These are phyloP conservation scores for Dendrophyllia cribrosa DNA, from an alignment of 64 coral and sea anemone species.

Conservation along the genomic window DNA sequence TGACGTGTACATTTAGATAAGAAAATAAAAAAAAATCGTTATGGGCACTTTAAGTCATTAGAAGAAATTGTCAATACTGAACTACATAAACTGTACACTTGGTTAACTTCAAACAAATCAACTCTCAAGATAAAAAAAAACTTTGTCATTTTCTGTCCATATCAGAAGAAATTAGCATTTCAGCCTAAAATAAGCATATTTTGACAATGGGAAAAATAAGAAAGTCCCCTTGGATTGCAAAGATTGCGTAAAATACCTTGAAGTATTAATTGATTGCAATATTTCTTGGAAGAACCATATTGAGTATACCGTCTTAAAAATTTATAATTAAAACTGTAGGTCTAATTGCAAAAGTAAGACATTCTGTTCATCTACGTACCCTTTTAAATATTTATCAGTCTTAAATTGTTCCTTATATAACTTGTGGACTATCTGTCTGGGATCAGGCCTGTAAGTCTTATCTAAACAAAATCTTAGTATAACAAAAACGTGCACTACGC, in stretches of 20 bases:
- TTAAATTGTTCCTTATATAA: slow-evolving; percentile 20
- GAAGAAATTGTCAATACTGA: too few relatives aligned
- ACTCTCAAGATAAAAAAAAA: too few relatives aligned
- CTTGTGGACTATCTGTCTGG: slow-evolving; percentile 31
- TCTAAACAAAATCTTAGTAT: slow-evolving; percentile 27
- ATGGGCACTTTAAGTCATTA: too few relatives aligned
- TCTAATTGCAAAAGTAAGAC: slow-evolving; percentile 21
- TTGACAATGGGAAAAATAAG: background rate
- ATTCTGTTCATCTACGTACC: background rate
- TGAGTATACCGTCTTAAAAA: slow-evolving; percentile 13
- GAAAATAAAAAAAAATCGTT: too few relatives aligned
- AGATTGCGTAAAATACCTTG: slow-evolving; percentile 17
- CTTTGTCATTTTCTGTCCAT: too few relatives aligned
- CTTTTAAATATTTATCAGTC: background rate
- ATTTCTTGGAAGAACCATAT: too few relatives aligned
- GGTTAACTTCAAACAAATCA: too few relatives aligned
- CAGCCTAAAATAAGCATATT: background rate
- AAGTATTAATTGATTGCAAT: background rate
- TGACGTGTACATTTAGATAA: too few relatives aligned
- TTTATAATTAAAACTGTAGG: slow-evolving; percentile 4
- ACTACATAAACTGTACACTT: too few relatives aligned
- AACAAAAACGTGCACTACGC: slow-evolving; percentile 45
- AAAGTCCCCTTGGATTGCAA: background rate
- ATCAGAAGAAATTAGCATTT: too few relatives aligned
- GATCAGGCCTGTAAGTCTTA: slow-evolving; percentile 22